A percentile compares a stretch with the other conserved stretches of the same genome.
Evolutionary conservation across 1,140 invertebrate genomes (phyloP).

Genomic region (Brachionus koreanus): DNA sequence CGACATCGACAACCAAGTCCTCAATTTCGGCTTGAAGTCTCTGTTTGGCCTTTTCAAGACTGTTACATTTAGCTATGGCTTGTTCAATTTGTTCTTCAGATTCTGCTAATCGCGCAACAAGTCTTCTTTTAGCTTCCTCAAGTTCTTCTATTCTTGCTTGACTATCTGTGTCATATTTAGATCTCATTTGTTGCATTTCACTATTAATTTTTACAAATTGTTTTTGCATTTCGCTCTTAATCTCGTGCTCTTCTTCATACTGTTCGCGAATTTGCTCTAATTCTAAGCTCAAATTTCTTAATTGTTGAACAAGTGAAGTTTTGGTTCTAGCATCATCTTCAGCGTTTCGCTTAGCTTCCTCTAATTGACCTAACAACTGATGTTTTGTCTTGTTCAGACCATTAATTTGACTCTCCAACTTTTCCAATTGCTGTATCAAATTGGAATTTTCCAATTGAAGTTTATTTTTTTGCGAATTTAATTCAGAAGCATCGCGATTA

Average conservation of each 20-base stretch:
- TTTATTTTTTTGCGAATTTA: slow-evolving; percentile 34
- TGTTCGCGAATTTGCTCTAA: slow-evolving; percentile 93
- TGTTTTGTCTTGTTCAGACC: slow-evolving; percentile 2
- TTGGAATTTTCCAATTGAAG: slow-evolving; percentile 36
- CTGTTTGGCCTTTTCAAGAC: slow-evolving; percentile 94
- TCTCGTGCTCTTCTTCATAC: slow-evolving; percentile 81
- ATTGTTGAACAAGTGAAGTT: slow-evolving; percentile 50
- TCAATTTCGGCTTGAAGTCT: slow-evolving; percentile 93
- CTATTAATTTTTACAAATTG: slow-evolving; percentile 95
- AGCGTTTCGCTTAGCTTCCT: slow-evolving; percentile 49
- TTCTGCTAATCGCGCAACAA: slow-evolving; percentile 89
- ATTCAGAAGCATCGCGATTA: slow-evolving; percentile 9
- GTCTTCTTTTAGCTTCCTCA: slow-evolving; percentile 94
- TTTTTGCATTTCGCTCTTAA: slow-evolving; percentile 69
- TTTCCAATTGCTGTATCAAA: slow-evolving; percentile 35
- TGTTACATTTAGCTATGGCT: slow-evolving; percentile 90
- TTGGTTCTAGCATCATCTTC: slow-evolving; percentile 53
- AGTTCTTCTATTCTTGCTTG: slow-evolving; percentile 92
- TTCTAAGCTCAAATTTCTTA: slow-evolving; percentile 87
- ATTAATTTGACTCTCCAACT: slow-evolving; percentile 39
- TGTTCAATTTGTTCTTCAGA: slow-evolving; percentile 75
- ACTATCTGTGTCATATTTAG: slow-evolving; percentile 49
- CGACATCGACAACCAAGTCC: slow-evolving; percentile 94
- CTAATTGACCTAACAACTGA: slow-evolving; percentile 43
- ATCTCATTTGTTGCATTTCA: slow-evolving; percentile 65